Evolutionary conservation across 2,113 vertebrate species (phyloP), one percentile per base, ranked within the genome.

Genomic region (Formicarius rufipectus): DNA sequence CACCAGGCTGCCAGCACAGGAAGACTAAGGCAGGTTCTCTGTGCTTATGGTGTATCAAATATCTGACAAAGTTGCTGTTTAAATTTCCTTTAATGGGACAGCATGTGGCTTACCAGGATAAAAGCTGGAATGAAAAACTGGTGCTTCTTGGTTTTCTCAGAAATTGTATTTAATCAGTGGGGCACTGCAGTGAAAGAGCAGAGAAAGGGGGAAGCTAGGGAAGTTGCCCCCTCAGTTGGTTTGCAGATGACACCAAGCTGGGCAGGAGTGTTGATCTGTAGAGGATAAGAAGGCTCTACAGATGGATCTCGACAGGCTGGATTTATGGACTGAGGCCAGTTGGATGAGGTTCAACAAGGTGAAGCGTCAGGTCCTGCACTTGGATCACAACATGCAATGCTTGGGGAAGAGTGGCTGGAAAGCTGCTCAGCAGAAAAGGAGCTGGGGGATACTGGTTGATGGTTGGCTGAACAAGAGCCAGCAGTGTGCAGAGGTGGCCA

Each of bases 121-220:
- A 80, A 52, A 84, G 16, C 24, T 77, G 56, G 25, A 77, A 28
- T 42, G 52, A 67, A 69, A 20, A 6, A 21, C 14, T 45, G 28
- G 9, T 31, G 28, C 31, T 62, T 53, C 37, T 66, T 45, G 50
- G 4, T 28, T 91, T 84, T 62, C 53, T 77, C 58, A 68, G 62
- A 12, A 27, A 30, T 28, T 7, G 4, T 58, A 5, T 84, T 71
- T 90, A 47, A 4, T 8, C 0, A 0, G 8, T 7, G 30, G 78
- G 35, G 14, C 44, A 30, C 20, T 66, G 39, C 17, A 23, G 22
- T 64, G 31, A 64, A 88, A 63, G 47, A 64, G 8, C 33, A 40
- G 47, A n/a, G 40, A 81, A 25, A 1, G 2, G 0, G 1, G 5
- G 14, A 39, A 59, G 30, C 20, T 73, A 58, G 42, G 9, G 18